Base-by-base conservation (phyloP, 2,113 vertebrate species). In the Struthidea cinerea region DNA sequence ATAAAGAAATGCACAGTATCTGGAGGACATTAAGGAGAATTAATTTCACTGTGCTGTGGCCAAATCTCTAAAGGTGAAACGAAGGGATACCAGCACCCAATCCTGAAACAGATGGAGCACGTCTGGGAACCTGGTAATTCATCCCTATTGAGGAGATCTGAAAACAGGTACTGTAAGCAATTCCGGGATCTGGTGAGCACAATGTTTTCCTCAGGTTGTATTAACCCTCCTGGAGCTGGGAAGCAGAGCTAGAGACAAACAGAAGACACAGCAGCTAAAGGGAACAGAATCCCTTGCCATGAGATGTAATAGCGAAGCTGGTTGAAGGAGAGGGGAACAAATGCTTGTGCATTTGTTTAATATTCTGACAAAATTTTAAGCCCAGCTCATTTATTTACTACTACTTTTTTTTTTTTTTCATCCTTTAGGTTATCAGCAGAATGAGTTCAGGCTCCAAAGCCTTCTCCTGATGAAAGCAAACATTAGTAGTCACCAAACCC, bases 281-380 rank as follows among this genome's bases (percentile, higher is more conserved):
- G 44, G 53, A 87, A 83, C 11, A 33, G 37, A 92, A 53, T 28
- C 22, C 32, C 16, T 33, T 49, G 9, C 10, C n/a, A 23, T 33
- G 30, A 63, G 5, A 55, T 61, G 14, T 3, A 67, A 56, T 10
- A 49, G 53, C 1, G 0, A 65, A 86, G 42, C 23, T 67, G 35
- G 3, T 0, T 77, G n/a, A 41, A 46, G 35, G 13, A 70, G 27
- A 0, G 4, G 0, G 9, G 4, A 70, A 19, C 5, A 81, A 74
- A 78, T 47, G 8, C 56, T 75, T 63, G 9, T 28, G 24, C 15
- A 63, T 42, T 37, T 56, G 9, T 16, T 84, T 53, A 22, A 89
- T 47, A 59, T 67, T 59, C 26, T 59, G 46, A 27, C 20, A 76
- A 83, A 88, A 76, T 73, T 85, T 63, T 41, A 65, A 73, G 14